These are phyloP conservation scores for Anabacerthia variegaticeps DNA, from an alignment of 2,797 vertebrate species.

Conservation along the genomic window DNA sequence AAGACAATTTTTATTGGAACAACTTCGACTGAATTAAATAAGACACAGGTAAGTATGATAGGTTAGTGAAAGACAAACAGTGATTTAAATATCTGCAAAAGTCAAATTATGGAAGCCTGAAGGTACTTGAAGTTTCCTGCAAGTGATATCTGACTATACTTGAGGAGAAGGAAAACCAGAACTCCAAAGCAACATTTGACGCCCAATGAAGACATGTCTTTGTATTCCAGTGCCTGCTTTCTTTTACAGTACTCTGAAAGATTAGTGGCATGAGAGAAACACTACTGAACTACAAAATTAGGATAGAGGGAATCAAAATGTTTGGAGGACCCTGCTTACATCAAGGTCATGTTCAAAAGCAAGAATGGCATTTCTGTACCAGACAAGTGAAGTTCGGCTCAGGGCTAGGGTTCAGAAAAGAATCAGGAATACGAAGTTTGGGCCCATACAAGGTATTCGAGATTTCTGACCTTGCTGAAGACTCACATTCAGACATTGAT, in stretches of 20 bases:
- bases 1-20: not conserved
- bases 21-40: not conserved
- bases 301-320: accelerated
- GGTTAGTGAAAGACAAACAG: not conserved
- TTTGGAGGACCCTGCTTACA: not conserved
- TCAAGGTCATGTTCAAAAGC: not conserved
- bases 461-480: not conserved
- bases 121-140: not conserved
- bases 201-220: not conserved
- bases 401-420: not conserved
- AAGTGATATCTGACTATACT: not conserved
- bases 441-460: not conserved
- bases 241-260: not conserved
- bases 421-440: not conserved
- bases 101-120: not conserved
- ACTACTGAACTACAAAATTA: not conserved
- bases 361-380: not conserved
- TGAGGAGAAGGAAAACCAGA: not conserved
- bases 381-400: not conserved
- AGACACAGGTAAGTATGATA: not conserved
- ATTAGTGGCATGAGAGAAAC: not conserved
- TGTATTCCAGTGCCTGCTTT: not conserved
- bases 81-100: not conserved
- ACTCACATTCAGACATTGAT: not conserved
- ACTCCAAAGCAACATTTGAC: accelerated